Evolutionary conservation across 2,797 vertebrate genomes (phyloP), one percentile per base, ranked within the genome.

Genomic region (Enteromius mattozi): DNA sequence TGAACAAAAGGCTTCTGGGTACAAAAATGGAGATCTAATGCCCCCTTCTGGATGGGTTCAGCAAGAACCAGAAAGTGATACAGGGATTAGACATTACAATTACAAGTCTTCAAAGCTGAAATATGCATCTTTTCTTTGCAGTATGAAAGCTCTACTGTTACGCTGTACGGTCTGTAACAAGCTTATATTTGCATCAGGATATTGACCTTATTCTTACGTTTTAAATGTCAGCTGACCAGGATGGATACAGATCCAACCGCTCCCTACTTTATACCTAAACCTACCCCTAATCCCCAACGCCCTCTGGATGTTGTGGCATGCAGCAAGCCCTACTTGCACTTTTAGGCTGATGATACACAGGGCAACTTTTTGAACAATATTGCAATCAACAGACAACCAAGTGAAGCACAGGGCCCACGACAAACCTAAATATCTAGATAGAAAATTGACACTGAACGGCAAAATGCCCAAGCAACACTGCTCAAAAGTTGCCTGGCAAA

Each of bases 1-100:
- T 24, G 9, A 30, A 33, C 13, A 37, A 51, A 17, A 47, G 21
- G 33, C 19, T 76, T 51, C 21, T 7, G 6, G 59, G 17, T 12
- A 27, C 12, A 78, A 33, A 59, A 56, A 30, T 24, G 12, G 47
- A 33, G 37, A 70, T 24, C 24, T 4, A 47, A 6, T 21, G 37
- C 74, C 82, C 82, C 51, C 74, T 83, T 9, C 49, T 78, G 82
- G 82, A 51, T 16, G 6, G 37, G 9, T 47, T 78, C 9, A 33
- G 16, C 37, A 30, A 17, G 1, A 78, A 78, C 1, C 19, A 61
- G 21, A 75, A 35, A 5, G 27, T 30, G 1, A 59, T 1, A 14
- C 1, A 13, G 24, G 4, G 1, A 33, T 16, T 16, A n/a, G n/a
- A 6, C 14, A 65, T 14, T 30, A 65, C 27, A 65, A 30, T 17